Percentiles rank a stretch among this genome's conserved stretches.
Evolutionary conservation across 2,797 vertebrate species (phyloP).

Genomic region (Gadopsis marmoratus): DNA sequence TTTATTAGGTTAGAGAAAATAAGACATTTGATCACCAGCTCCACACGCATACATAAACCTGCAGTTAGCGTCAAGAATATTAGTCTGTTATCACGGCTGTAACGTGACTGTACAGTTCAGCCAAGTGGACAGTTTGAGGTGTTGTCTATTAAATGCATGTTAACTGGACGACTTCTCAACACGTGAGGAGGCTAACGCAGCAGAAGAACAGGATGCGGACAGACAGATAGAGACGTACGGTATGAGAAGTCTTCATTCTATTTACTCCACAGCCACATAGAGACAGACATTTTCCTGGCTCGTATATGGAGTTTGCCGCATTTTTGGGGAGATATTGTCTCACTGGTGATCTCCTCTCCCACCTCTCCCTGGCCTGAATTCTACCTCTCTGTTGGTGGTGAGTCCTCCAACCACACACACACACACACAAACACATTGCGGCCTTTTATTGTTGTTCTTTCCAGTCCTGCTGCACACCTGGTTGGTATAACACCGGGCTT

Average conservation of each 20-base stretch:
- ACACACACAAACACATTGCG: constrained; percentile 23
- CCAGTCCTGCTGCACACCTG: constrained; percentile 37
- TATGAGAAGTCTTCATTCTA: not conserved
- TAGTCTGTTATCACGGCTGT: not conserved
- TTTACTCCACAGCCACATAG: constrained; percentile 9
- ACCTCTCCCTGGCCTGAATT: constrained; percentile 13
- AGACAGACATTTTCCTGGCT: constrained; percentile 16
- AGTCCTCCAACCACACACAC: constrained; percentile 18
- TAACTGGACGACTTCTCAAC: not conserved
- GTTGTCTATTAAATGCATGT: not conserved
- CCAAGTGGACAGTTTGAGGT: not conserved
- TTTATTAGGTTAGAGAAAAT: not conserved
- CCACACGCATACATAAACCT: too few relatives aligned
- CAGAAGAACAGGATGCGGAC: not conserved
- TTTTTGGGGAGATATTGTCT: constrained; percentile 28
- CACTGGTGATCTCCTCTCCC: constrained; percentile 29
- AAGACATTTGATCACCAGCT: not conserved
- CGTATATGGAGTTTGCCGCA: constrained; percentile 19
- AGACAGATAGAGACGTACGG: not conserved
- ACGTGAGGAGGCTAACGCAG: not conserved
- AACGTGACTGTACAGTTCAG: too few relatives aligned
- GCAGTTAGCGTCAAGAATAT: not conserved
- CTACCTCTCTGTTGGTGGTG: constrained; percentile 28
- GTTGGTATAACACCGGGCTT: constrained; percentile 13
- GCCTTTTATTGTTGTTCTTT: constrained; percentile 59